Evolutionary conservation across 92 coral and sea anemone species (phyloP), one percentile per base, ranked within the genome.

Genomic region (Actinostola sp.): DNA sequence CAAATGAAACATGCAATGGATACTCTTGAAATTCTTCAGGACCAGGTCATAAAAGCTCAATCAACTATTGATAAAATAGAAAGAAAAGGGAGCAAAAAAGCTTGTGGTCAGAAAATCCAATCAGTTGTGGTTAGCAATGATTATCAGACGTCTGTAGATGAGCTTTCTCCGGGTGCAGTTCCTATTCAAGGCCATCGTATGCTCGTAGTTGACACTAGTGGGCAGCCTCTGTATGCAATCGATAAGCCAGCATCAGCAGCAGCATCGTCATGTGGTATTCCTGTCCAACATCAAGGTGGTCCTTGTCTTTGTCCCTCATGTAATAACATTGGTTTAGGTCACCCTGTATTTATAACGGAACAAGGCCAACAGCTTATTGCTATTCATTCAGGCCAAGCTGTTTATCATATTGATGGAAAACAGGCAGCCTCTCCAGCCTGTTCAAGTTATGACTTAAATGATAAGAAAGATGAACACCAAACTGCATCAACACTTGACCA

Each of bases 1-100:
- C 97, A 91, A 61, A 87, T 91, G 92, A 91, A 87, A 60, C 97
- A 91, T 83, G 97, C 97, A 13, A 85, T 83, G 70, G 97, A 91
- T 72, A 91, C 97, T 36, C 73, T 91, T 35, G 84, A 76, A 54
- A 91, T 91, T 45, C 92, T 91, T n/a, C 97, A 91, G 41, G 92
- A 87, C 49, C 97, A 91, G 75, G 89, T 91, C 31, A 72, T 61
- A 12, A 83, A 87, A 66, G 92, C 97, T 19, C 89, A 91, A 48
- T 84, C 77, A 33, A 87, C 97, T n/a, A 86, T 91, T 11, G 81
- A 74, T 66, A 69, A 55, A 49, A 58, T 86, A 38, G 81, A 76
- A 53, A 77, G 87, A 36, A 66, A 67, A 57, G 46, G 36, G 27
- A 61, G 50, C 23, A 61, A 66, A 29, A 52, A 52, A 35, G 12